A percentile compares a stretch with the other conserved stretches of the same genome.
Conservation (phyloP, 1,140 invertebrate genomes). For the Megalopta genalis region DNA sequence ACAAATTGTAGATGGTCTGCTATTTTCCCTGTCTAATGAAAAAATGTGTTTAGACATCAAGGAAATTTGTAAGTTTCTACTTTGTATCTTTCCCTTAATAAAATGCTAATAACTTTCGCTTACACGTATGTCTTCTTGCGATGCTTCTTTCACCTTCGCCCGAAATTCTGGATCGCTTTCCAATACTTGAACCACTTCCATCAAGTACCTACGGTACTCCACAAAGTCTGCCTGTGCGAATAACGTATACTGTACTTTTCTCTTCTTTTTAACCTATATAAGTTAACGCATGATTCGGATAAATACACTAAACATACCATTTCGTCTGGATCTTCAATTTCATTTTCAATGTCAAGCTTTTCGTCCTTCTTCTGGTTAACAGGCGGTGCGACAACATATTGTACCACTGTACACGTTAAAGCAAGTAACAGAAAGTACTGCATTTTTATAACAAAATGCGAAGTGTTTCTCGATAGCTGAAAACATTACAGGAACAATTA, state of each 20-base stretch:
- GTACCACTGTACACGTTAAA: constrained; percentile 58
- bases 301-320: constrained; percentile 37
- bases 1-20: constrained; percentile 94
- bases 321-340: constrained; percentile 51
- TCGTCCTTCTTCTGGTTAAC: constrained; percentile 68
- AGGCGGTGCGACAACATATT: constrained; percentile 73
- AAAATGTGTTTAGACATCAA: constrained; percentile 32
- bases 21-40: constrained; percentile 91
- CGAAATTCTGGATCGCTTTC: constrained; percentile 92
- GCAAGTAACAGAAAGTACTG: constrained; percentile 37
- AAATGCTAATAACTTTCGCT: constrained; percentile 44
- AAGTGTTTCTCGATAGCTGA: neutral
- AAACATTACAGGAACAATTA: neutral
- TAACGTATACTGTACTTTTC: neutral
- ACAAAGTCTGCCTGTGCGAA: constrained; percentile 75
- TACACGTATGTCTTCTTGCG: constrained; percentile 89
- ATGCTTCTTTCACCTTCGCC: constrained; percentile 89
- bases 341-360: constrained; percentile 47
- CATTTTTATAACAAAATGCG: constrained; percentile 46
- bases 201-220: constrained; percentile 93
- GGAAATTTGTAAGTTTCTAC: neutral
- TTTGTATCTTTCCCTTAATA: neutral
- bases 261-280: too few species aligned
- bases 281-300: too few species aligned
- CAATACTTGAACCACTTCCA: constrained; percentile 91